Base-by-base conservation (phyloP, 2,888 invertebrate genomes). In the Cancer borealis region DNA sequence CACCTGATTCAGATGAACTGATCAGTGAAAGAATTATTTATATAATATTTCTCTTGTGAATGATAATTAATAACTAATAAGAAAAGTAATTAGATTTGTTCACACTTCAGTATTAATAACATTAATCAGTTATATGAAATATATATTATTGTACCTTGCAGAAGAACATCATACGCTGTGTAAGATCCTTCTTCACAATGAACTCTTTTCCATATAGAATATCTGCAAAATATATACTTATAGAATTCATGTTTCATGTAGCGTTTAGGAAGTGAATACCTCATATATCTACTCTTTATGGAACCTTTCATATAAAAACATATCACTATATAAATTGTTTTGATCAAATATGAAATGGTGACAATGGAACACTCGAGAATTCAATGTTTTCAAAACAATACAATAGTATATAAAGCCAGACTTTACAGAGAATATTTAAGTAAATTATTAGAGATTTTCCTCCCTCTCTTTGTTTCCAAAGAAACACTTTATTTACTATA, bases 201-300 rank as follows among this genome's bases (percentile, higher is more conserved):
- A 93, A 87, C 1, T 60, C 93, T 8, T 54, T 17, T 21, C 93
- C 91, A 60, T 93, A 93, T 17, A 93, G 87, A 14, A 93, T 91
- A 21, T 91, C 93, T 93, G 93, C 14, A 93, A 90, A 45, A 79
- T 91, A 2, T 6, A 26, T 90, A 90, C 14, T 90, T 90, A 21
- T 12, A 30, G n/a, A 49, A 26, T 17, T 21, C 3, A n/a, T 47
- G 47, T 21, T 90, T 90, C n/a, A 47, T 90, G 90, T 47, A 12
- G 14, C 12, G 21, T 26, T 14, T 21, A 90, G 8, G 3, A 5
- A 49, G 49, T n/a, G 26, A 4, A 90, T 47, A 90, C 21, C 49
- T 47, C n/a, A 66, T n/a, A 66, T 54, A 14, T 39, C 39, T 54
- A 54, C 12, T 54, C 14, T n/a, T 66, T 66, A 66, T 66, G n/a